Evolutionary conservation across 2,113 vertebrate species (phyloP).

Genomic region (Corapipo altera): DNA sequence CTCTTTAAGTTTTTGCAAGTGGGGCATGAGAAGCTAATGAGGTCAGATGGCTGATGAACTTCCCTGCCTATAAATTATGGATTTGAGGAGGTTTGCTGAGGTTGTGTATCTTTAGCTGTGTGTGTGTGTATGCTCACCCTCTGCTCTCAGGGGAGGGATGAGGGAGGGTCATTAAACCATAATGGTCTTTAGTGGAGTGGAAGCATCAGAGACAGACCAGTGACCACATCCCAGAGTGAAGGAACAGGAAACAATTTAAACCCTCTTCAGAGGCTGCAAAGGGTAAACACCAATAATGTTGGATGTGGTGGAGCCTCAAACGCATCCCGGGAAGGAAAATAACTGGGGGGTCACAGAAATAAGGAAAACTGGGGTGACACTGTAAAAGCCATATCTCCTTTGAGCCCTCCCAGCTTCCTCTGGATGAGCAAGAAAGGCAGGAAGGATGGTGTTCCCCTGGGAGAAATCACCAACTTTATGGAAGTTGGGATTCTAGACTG

Average conservation of each 20-base stretch:
- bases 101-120: background rate
- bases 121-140: background rate
- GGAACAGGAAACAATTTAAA: background rate
- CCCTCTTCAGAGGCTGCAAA: background rate
- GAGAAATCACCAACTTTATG: background rate
- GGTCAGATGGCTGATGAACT: constrained; percentile 16
- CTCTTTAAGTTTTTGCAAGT: background rate
- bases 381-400: background rate
- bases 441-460: background rate
- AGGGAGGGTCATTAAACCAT: background rate
- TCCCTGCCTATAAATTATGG: background rate
- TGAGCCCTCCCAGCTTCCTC: background rate
- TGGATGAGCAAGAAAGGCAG: background rate
- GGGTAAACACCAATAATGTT: background rate
- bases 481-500: background rate
- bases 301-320: background rate
- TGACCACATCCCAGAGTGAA: constrained; percentile 25
- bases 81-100: background rate
- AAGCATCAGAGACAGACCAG: background rate
- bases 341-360: background rate
- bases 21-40: background rate
- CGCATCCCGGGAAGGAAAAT: background rate
- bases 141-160: background rate
- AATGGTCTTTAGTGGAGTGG: constrained; percentile 13
- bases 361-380: background rate